Base-by-base conservation (phyloP, 2,888 invertebrate genomes). In the Tachystola acroxantha region DNA sequence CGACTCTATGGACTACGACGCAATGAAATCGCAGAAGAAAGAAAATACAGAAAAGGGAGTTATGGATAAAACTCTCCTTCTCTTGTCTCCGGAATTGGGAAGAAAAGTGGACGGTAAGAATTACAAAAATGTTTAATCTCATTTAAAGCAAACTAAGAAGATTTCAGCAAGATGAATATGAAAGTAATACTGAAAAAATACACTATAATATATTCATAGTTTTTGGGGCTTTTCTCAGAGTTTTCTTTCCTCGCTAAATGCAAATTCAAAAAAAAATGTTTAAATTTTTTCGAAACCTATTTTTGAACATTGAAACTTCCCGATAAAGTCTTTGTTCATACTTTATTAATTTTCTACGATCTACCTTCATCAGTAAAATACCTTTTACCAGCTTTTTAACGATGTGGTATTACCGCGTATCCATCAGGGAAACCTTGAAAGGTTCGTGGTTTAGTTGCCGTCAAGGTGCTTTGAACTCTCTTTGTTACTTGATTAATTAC, bases 21-120 rank as follows among this genome's bases (percentile, higher is more conserved):
- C 68, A 0, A 62, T 77, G 32, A 71, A 66, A 48, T 58, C 61
- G 3, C 64, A 70, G 43, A 74, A 70, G 48, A 66, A 62, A 37
- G 71, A 69, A 20, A 53, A 53, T 20, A 62, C 60, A 30, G 45
- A 49, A n/a, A 57, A 40, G 16, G 72, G 64, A 32, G 53, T 56
- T 7, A 43, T 64, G 3, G 80, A 85, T 35, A 81, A 67, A 42
- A 69, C 79, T 43, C 50, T 76, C 3, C 63, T 77, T 36, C 66
- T 80, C 1, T 44, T 82, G 4, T 85, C 85, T 0, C 85, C 85
- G 5, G 72, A 80, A 37, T 53, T 72, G 19, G 69, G 59, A 43
- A 58, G 64, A 46, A 70, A 39, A 50, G 47, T 40, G 39, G 81
- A 79, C 52, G 85, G 82, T 85, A 60, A 69, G 71, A n/a, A 29